Base-by-base conservation (phyloP, 2,888 invertebrate species). In the Coecobrya sp. region DNA sequence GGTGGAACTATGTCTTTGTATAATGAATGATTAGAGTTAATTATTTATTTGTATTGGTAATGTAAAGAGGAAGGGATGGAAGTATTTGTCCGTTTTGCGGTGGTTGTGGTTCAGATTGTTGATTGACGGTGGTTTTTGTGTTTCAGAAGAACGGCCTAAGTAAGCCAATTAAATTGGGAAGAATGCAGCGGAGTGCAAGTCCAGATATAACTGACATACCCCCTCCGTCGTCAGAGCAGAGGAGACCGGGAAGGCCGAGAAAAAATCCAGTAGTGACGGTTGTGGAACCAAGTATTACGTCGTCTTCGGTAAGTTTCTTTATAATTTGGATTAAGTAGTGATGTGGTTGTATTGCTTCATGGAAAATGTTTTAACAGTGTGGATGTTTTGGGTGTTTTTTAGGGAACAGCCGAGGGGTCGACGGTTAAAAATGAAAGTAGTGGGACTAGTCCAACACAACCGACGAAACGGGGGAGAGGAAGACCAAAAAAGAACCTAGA, bases 191-290 rank as follows among this genome's bases (percentile, higher is more conserved):
- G 8, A 85, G 92, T 81, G 52, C 92, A 0, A 92, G 92, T 45
- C 92, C 92, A 0, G 92, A 92, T 62, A 92, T 92, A 27, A 86
- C 82, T 0, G 92, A 92, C 16, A 65, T 85, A n/a, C 85, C 85
- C 22, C 27, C 27, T n/a, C 19, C 30, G 0, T 65, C 65, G 11
- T 27, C 45, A 19, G 49, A 81, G 65, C 65, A 19, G 13, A 4
- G 68, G 22, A 81, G 25, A 73, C 55, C 70, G 0, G 91, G 91
- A n/a, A 68, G 91, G 45, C 91, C 86, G 16, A 81, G 30, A 30
- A 81, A 81, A 19, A 68, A 16, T 27, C 68, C 10, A 36, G 42
- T 8, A 7, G 52, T 25, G 10, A 1, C 25, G 19, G 79, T n/a
- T n/a, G n/a, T 79, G 3, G 82, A 62, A 11, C 25, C 81, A 0